phyloP scores from a whole-genome alignment of 2,113 vertebrate genomes.

The Urocitellus parryii region DNA sequence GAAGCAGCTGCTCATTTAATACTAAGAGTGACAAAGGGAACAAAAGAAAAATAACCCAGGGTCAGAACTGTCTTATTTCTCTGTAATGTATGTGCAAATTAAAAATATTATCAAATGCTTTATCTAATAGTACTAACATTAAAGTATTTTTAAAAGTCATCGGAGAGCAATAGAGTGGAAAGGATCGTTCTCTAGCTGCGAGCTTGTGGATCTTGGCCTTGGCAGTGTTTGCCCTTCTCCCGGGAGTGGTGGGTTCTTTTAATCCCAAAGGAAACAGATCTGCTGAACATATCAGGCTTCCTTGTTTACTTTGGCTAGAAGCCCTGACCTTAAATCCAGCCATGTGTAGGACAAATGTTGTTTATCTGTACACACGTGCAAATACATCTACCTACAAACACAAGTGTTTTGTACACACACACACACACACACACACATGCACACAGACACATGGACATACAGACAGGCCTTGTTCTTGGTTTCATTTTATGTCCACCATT shows the following conservation, averaged over 20 bases:
- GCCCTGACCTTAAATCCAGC: neutral
- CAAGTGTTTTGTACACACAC: too few relatives aligned
- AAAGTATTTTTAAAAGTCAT: neutral
- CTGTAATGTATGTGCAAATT: neutral
- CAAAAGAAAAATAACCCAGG: neutral
- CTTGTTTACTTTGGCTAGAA: neutral
- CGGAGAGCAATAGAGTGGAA: neutral
- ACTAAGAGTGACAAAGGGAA: neutral
- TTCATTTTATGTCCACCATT: neutral
- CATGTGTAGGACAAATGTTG: neutral
- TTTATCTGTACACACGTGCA: neutral
- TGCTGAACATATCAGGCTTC: neutral
- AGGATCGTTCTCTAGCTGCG: neutral
- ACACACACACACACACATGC: neutral
- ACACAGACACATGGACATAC: neutral
- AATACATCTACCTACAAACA: too few relatives aligned
- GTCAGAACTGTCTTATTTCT: neutral
- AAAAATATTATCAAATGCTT: neutral
- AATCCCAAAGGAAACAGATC: neutral
- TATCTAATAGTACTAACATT: neutral
- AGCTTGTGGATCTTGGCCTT: neutral
- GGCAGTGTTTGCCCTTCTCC: neutral
- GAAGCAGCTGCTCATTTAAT: neutral
- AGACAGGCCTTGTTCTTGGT: neutral
- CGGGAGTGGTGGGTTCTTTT: neutral